Evolutionary conservation across 2,888 invertebrate species (phyloP), one percentile per base, ranked within the genome.

Genomic region (Linyphia triangularis): DNA sequence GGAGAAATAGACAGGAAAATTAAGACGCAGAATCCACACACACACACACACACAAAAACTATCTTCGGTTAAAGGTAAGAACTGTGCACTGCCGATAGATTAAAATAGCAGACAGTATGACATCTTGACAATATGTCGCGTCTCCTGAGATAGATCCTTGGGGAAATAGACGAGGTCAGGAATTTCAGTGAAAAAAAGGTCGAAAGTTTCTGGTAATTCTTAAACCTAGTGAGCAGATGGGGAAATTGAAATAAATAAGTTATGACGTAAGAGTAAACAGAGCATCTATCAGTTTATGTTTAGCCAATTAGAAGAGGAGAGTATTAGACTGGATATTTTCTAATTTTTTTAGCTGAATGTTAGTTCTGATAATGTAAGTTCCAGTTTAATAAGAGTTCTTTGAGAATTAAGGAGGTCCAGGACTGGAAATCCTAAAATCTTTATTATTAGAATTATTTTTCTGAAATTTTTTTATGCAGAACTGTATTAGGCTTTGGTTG

Each of bases 51-150:
- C 16, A 40, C 28, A 19, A 51, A 30, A 40, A 19, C 16, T 26
- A 59, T n/a, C 73, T 13, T n/a, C 13, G 19, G 72, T 13, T 24
- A 19, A 51, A 28, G 22, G 51, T 22, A 73, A 37, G 51, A 1
- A 22, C 1, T n/a, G 57, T 22, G n/a, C 37, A 30, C 33, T 30
- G 70, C 67, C 81, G 81, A 81, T 81, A 81, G 81, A 81, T 81
- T 81, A 81, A 69, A 81, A 81, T 37, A 59, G 70, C 69, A 57
- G 59, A 37, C 81, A 28, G 28, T 13, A 7, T 81, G 81, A 81
- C 81, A 81, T 37, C 43, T 69, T 70, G 81, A 81, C 81, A 81
- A 67, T 69, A 81, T 63, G 24, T 28, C 33, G 51, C 5, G 51
- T 51, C 81, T 43, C 81, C 19, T 3, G 81, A 57, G 81, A 81